Evolutionary conservation across 1,140 invertebrate species (phyloP), one percentile per base, ranked within the genome.

Genomic region (Pachypsylla venusta): DNA sequence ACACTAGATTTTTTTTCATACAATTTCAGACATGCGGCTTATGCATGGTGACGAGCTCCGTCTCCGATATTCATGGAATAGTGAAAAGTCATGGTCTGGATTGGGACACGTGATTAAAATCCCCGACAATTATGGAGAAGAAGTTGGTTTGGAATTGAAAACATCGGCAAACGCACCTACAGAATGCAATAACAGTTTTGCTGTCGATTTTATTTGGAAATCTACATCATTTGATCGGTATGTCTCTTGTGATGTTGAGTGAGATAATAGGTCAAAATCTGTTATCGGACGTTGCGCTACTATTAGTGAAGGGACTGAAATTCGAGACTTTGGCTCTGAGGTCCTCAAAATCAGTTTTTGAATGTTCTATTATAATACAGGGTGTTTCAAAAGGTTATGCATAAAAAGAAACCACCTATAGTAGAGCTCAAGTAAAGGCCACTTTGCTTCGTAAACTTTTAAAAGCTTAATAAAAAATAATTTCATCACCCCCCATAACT

Each of bases 121-220:
- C 60, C 94, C 97, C 0, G 96, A 99, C 69, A 98, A 98, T 74
- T 97, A 90, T 70, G 93, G 92, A 19, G 96, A 99, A 69, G 96
- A 99, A 72, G 93, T 99, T 14, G 94, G 94, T 0, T 85, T 99
- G 24, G 96, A 99, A 70, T 71, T 99, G 65, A 98, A 97, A 69
- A 85, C 82, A 62, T 91, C 87, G 64, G 80, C 83, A 16, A 89
- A 87, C 19, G 91, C 92, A 0, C 93, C 94, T 0, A 84, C 85
- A 0, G 92, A 95, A 61, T 93, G 89, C 69, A 89, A 85, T 20
- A 88, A 88, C 53, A 96, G 96, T 71, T 99, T 98, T 75, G 90
- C 94, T 0, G 91, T 99, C 12, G 96, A 99, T 74, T 99, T 98
- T 74, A 97, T 99, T 20, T 99, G 96, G 97, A 99, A 99, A 70